These are phyloP conservation scores for Nebria salina DNA, from an alignment of 2,888 invertebrate species.

Conservation along the genomic window DNA sequence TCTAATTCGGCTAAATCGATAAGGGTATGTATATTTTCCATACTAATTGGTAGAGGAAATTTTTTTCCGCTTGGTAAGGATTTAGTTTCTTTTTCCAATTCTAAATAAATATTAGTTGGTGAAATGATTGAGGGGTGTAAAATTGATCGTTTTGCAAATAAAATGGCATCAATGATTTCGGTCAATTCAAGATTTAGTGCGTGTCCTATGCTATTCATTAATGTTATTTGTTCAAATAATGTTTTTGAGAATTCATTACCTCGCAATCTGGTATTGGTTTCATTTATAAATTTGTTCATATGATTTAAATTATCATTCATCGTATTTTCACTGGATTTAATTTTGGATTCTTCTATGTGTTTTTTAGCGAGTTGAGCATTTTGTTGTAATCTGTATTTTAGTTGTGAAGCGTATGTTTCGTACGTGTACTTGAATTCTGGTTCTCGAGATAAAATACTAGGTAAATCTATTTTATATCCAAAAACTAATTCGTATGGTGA, in stretches of 20 bases:
- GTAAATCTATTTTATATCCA: constrained; percentile 8
- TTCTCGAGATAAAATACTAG: constrained; percentile 6
- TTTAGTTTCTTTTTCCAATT: constrained; percentile 11
- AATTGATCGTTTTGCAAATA: constrained; percentile 11
- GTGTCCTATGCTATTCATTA: too few relatives aligned
- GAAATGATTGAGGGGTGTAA: constrained; percentile 5
- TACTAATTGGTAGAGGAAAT: constrained; percentile 2
- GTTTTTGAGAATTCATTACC: too few relatives aligned
- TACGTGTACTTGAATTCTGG: background rate
- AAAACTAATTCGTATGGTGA: constrained; percentile 52
- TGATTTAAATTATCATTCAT: too few relatives aligned
- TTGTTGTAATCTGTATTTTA: constrained; percentile 3
- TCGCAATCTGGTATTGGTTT: too few relatives aligned
- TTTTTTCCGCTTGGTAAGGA: too few relatives aligned
- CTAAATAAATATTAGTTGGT: constrained; percentile 5
- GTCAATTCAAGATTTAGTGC: too few relatives aligned
- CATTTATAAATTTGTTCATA: too few relatives aligned
- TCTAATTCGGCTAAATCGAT: background rate
- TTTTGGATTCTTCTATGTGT: background rate
- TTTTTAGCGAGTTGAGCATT: constrained; percentile 11
- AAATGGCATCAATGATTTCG: background rate
- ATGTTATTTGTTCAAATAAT: too few relatives aligned
- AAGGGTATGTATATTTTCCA: constrained; percentile 2
- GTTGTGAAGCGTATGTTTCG: constrained; percentile 7
- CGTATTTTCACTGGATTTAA: too few relatives aligned